Percentiles rank a stretch among this genome's conserved stretches.
Conservation (phyloP, 2,888 invertebrate genomes). For the Drosophila pseudotalamancana region DNA sequence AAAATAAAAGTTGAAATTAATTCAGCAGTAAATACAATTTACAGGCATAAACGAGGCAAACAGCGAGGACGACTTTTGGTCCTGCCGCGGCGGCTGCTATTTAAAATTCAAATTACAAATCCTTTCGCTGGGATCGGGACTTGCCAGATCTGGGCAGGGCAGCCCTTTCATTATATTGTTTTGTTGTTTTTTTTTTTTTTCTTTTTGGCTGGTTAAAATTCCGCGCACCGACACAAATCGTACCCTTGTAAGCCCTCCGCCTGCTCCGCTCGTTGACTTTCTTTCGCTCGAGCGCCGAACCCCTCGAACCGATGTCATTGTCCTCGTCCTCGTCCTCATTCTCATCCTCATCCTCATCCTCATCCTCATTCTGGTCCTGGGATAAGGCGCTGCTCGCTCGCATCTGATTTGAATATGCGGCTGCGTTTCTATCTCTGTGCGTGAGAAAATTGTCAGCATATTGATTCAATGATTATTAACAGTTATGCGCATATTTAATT, state of each 20-base stretch:
- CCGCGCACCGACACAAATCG: conserved; percentile 43
- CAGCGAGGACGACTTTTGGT: conserved; percentile 28
- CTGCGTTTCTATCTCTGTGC: conserved; percentile 44
- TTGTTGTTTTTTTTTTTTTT: background rate
- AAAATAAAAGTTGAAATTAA: conserved; percentile 67
- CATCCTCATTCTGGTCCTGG: too few species aligned
- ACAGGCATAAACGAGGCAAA: conserved; percentile 39
- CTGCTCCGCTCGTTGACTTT: conserved; percentile 64
- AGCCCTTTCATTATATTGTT: conserved; percentile 22
- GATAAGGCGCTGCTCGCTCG: conserved; percentile 19
- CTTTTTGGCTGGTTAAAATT: conserved; percentile 31
- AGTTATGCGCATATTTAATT: conserved; percentile 78
- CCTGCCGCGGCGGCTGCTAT: conserved; percentile 50
- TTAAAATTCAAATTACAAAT: conserved; percentile 81
- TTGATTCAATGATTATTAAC: conserved; percentile 76
- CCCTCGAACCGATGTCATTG: conserved; percentile 55
- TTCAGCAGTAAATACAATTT: conserved; percentile 79
- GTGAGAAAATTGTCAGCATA: conserved; percentile 79
- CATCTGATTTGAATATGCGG: conserved; percentile 58
- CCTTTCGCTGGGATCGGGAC: conserved; percentile 45
- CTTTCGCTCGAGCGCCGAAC: conserved; percentile 68
- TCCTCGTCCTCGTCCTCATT: too few species aligned
- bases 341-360: too few species aligned
- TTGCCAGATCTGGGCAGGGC: conserved; percentile 7
- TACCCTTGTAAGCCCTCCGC: conserved; percentile 28